Evolutionary conservation across 2,113 vertebrate genomes (phyloP).

Genomic region (Mola mola): DNA sequence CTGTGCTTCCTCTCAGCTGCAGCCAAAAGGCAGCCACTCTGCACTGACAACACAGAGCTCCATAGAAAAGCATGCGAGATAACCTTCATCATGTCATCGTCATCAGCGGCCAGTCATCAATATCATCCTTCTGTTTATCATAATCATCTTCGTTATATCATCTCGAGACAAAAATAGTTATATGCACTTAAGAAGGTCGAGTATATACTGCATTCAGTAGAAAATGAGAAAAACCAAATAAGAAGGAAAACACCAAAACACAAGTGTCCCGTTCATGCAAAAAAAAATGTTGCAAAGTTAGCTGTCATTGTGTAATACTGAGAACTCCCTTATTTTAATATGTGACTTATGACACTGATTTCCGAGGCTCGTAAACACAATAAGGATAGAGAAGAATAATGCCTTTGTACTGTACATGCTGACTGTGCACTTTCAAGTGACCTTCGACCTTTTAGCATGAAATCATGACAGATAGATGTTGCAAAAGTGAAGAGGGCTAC

Average conservation of each 20-base stretch:
- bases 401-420: conserved; percentile 73
- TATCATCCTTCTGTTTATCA: conserved; percentile 52
- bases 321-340: conserved; percentile 60
- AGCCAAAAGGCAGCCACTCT: conserved; percentile 44
- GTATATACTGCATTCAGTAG: conserved; percentile 80
- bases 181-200: conserved; percentile 78
- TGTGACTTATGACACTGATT: conserved; percentile 59
- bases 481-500: conserved; percentile 23
- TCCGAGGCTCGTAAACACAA: conserved; percentile 69
- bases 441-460: conserved; percentile 45
- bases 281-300: conserved; percentile 69
- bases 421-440: conserved; percentile 25
- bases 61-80: conserved; percentile 74
- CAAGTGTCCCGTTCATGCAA: conserved; percentile 79
- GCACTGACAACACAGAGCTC: conserved; percentile 75
- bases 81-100: conserved; percentile 56
- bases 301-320: conserved; percentile 69
- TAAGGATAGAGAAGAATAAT: conserved; percentile 71
- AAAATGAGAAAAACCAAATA: conserved; percentile 71
- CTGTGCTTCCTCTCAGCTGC: background rate
- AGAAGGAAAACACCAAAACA: conserved; percentile 66
- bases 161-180: conserved; percentile 80
- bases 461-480: conserved; percentile 34
- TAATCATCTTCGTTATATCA: conserved; percentile 64
- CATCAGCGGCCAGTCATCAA: conserved; percentile 55